Percentiles rank a stretch among this genome's conserved stretches.
These are phyloP conservation scores for Sebastiscus albofasciatus DNA, from an alignment of 2,797 vertebrate genomes.

Conservation along the genomic window DNA sequence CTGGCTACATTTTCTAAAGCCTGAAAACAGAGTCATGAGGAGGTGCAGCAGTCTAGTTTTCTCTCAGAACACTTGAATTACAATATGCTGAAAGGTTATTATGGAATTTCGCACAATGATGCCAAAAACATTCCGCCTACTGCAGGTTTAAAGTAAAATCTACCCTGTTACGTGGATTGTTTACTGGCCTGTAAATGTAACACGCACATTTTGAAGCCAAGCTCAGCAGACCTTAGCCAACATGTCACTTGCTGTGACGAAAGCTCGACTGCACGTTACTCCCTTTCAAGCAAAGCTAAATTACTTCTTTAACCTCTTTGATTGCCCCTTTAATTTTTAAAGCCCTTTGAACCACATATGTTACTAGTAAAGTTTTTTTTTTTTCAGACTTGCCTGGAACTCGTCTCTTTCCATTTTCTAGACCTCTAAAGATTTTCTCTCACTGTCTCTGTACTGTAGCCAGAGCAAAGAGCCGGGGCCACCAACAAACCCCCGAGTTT, in stretches of 20 bases:
- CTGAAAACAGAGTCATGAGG: no score
- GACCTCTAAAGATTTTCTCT: slow-evolving; percentile 33
- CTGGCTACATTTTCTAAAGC: no score
- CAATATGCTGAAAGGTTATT: no score
- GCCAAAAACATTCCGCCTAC: no score
- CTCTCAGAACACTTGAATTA: no score
- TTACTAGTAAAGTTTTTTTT: slow-evolving; percentile 22
- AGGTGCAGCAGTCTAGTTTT: no score
- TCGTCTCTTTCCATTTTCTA: slow-evolving; percentile 45
- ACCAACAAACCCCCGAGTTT: slow-evolving; percentile 61
- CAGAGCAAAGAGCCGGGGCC: slow-evolving; percentile 47
- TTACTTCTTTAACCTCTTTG: slow-evolving; percentile 31
- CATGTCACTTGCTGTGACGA: not conserved
- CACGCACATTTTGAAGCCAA: not conserved
- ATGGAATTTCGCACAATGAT: no score
- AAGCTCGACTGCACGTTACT: not conserved
- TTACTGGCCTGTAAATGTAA: not conserved
- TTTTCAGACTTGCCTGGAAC: slow-evolving; percentile 13
- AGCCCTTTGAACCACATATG: slow-evolving; percentile 35
- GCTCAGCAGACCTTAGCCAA: not conserved
- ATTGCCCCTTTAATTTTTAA: slow-evolving; percentile 36
- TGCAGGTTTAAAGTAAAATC: slow-evolving; percentile 4
- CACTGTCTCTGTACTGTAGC: slow-evolving; percentile 30
- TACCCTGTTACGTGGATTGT: not conserved
- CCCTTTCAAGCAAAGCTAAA: not conserved